phyloP scores from a whole-genome alignment of 1,140 invertebrate genomes.

The Subanguina moxae region DNA sequence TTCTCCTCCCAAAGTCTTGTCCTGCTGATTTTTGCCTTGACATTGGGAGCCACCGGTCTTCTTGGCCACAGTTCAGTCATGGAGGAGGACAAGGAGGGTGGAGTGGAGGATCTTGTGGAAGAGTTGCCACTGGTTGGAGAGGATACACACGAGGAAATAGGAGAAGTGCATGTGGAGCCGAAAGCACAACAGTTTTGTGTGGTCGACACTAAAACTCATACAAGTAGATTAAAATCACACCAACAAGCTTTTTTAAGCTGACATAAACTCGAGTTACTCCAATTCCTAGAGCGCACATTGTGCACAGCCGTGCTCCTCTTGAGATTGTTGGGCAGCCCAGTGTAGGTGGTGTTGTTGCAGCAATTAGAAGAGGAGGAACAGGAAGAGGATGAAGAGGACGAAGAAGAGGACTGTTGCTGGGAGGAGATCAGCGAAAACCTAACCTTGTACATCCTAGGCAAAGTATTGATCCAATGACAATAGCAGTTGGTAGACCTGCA shows the following conservation, averaged over 20 bases:
- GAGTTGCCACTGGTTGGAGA: conserved; percentile 3
- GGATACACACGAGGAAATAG: not conserved
- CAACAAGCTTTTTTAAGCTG: too few species aligned
- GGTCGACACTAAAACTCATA: not conserved
- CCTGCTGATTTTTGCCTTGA: too few species aligned
- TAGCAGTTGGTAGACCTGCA: not conserved
- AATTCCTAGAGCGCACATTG: conserved; percentile 4
- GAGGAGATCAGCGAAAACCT: not conserved
- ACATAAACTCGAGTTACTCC: not conserved
- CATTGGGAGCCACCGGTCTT: too few species aligned
- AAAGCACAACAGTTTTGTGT: conserved; percentile 1
- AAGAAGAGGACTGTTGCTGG: conserved; percentile 6
- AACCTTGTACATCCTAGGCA: not conserved
- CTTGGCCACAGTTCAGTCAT: not conserved
- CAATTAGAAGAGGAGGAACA: not conserved
- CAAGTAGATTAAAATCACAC: too few species aligned
- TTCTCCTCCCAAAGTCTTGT: too few species aligned
- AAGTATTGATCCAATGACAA: not conserved
- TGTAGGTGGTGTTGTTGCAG: not conserved
- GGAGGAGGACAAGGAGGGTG: not conserved
- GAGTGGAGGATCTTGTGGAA: not conserved
- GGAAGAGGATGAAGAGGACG: not conserved
- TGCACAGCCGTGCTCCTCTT: not conserved
- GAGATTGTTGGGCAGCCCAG: not conserved
- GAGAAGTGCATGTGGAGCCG: not conserved